These are phyloP conservation scores for Trissolcus basalis DNA, from an alignment of 1,140 invertebrate species.

Conservation along the genomic window DNA sequence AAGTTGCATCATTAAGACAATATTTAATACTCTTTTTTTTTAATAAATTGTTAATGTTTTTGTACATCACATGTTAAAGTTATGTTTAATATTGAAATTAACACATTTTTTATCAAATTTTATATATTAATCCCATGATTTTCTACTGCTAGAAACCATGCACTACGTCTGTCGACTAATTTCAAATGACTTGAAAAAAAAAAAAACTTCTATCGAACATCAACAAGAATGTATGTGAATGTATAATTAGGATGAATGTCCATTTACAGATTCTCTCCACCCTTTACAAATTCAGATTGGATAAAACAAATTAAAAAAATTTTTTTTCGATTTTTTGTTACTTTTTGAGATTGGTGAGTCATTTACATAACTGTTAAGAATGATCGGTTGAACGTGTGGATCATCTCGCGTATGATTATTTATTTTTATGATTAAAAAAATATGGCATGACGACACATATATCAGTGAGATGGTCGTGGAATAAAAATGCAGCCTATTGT, in stretches of 20 bases:
- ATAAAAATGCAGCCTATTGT: slow-evolving; percentile 30
- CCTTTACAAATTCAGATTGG: slow-evolving; percentile 17
- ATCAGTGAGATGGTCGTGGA: slow-evolving; percentile 8
- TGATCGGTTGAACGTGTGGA: slow-evolving; percentile 22
- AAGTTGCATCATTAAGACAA: too few species aligned
- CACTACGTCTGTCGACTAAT: slow-evolving; percentile 20
- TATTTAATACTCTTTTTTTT: too few species aligned
- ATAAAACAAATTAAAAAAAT: slow-evolving; percentile 10
- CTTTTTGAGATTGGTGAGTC: neutral
- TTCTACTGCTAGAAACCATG: slow-evolving; percentile 47
- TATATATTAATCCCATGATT: neutral
- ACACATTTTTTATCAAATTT: too few species aligned
- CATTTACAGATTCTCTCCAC: slow-evolving; percentile 41
- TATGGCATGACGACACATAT: slow-evolving; percentile 23
- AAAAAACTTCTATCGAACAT: slow-evolving; percentile 28
- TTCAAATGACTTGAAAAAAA: neutral
- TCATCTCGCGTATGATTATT: slow-evolving; percentile 31
- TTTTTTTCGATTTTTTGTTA: slow-evolving; percentile 4
- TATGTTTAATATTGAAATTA: too few species aligned
- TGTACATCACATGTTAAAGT: too few species aligned
- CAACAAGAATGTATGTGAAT: slow-evolving; percentile 45
- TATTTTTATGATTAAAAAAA: slow-evolving; percentile 37
- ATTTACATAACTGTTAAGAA: slow-evolving; percentile 9
- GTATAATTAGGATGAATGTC: slow-evolving; percentile 21
- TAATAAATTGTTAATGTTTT: too few species aligned